A percentile compares a stretch with the other conserved stretches of the same genome.
Conservation (phyloP, 2,113 vertebrate genomes). For the Hippocampus guttulatus region DNA sequence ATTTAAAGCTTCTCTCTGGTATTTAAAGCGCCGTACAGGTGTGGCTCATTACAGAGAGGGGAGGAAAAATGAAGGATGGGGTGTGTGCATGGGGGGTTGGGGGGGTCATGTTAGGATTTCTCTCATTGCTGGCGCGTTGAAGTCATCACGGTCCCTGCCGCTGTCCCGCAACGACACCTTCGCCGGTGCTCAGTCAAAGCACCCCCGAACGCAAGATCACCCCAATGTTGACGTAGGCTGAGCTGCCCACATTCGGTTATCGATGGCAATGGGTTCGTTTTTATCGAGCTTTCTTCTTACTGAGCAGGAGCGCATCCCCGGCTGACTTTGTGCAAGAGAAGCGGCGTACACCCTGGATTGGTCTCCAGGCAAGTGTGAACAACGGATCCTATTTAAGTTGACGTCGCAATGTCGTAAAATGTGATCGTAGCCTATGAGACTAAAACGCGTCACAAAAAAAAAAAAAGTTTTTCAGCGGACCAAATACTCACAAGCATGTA, state of each 20-base stretch:
- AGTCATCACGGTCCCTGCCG: constrained; percentile 63
- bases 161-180: constrained; percentile 24
- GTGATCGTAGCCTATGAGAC: too few species aligned
- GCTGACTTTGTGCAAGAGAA: too few species aligned
- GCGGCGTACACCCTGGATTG: too few species aligned
- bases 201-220: constrained; percentile 26
- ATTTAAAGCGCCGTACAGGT: constrained; percentile 81
- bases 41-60: constrained; percentile 76
- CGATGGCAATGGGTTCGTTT: not conserved
- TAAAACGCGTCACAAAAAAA: too few species aligned
- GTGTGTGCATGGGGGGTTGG: not conserved
- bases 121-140: constrained; percentile 44
- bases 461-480: too few species aligned
- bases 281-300: too few species aligned
- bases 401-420: too few species aligned
- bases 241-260: constrained; percentile 5
- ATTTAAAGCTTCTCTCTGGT: constrained; percentile 79
- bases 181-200: constrained; percentile 47
- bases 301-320: too few species aligned
- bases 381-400: too few species aligned
- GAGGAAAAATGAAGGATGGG: constrained; percentile 29
- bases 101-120: constrained; percentile 53
- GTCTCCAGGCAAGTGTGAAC: too few species aligned
- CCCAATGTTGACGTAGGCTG: not conserved
- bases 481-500: not conserved